Evolutionary conservation across 1,140 invertebrate species (phyloP), one percentile per base, ranked within the genome.

Genomic region (Myzus persicae): DNA sequence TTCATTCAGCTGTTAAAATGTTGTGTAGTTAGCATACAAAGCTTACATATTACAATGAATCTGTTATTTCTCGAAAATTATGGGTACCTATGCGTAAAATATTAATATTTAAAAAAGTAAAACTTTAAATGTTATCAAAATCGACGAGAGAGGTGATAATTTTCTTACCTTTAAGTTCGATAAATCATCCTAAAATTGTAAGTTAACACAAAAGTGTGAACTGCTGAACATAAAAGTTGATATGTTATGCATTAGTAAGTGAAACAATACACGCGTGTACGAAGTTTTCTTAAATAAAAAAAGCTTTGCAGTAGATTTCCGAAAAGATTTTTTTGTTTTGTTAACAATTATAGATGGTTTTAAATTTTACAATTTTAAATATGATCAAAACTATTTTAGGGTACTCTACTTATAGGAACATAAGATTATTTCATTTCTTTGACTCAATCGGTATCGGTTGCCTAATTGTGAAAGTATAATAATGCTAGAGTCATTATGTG

Each of bases 381-480:
- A 31, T 3, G 31, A n/a, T 67, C n/a, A 67, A 11, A 76, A n/a
- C 14, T 18, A 76, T n/a, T 76, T 76, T 76, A n/a, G 14, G n/a
- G 14, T 76, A 76, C 31, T n/a, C 31, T 76, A n/a, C 59, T 76
- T 67, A 48, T 48, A 18, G n/a, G 59, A n/a, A n/a, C 4, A n/a
- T 46, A 87, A 31, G 18, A n/a, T 54, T 54, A 14, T 26, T 90
- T 54, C 24, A 54, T 54, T 54, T 40, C 2, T 54, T 54, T 14
- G 22, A 42, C 48, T n/a, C 42, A 14, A 54, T 40, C 9, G 36
- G 88, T 90, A 90, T 88, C 18, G 44, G 48, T 90, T 90, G 48
- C 88, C 31, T 31, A 90, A 90, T 54, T 54, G 88, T 90, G 88
- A 90, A 90, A 90, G 88, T 90, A 14, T 40, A 38, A 90, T 54